These are phyloP conservation scores for Drosophila persimilis DNA, from an alignment of 1,140 invertebrate genomes.

Conservation along the genomic window DNA sequence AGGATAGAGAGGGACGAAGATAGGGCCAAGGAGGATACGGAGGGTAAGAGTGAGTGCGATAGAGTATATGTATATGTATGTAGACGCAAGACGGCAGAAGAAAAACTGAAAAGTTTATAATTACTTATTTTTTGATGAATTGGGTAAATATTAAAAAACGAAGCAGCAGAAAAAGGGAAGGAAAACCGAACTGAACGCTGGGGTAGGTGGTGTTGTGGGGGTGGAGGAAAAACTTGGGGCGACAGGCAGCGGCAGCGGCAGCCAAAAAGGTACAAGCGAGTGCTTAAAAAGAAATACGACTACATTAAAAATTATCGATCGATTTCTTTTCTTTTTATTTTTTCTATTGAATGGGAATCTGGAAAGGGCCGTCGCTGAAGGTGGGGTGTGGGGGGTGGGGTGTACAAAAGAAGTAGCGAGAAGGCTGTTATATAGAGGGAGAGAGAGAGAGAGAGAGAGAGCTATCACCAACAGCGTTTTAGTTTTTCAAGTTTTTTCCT, in stretches of 20 bases:
- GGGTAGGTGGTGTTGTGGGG: not conserved
- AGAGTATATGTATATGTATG: conserved; percentile 8
- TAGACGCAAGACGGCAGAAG: conserved; percentile 70
- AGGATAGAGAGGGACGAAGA: conserved; percentile 11
- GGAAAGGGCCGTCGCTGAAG: no score
- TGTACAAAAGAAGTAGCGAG: no score
- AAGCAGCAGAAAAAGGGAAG: conserved; percentile 18
- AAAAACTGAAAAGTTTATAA: conserved; percentile 83
- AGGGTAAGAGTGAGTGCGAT: conserved; percentile 4
- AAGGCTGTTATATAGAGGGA: no score
- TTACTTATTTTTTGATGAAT: conserved; percentile 83
- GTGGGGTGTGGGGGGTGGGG: no score
- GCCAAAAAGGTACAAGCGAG: conserved; percentile 67
- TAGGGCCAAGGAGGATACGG: not conserved
- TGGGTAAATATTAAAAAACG: conserved; percentile 81
- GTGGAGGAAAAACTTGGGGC: conserved; percentile 24
- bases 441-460: not conserved
- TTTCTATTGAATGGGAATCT: conserved; percentile 8
- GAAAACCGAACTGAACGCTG: conserved; percentile 9
- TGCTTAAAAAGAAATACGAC: conserved; percentile 75
- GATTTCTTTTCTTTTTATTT: conserved; percentile 41
- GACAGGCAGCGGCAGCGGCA: conserved; percentile 1
- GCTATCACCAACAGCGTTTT: not conserved
- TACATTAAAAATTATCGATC: conserved; percentile 81
- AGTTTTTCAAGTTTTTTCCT: not conserved